Evolutionary conservation across 2,797 vertebrate genomes (phyloP).

Genomic region (Neosalanx taihuensis): DNA sequence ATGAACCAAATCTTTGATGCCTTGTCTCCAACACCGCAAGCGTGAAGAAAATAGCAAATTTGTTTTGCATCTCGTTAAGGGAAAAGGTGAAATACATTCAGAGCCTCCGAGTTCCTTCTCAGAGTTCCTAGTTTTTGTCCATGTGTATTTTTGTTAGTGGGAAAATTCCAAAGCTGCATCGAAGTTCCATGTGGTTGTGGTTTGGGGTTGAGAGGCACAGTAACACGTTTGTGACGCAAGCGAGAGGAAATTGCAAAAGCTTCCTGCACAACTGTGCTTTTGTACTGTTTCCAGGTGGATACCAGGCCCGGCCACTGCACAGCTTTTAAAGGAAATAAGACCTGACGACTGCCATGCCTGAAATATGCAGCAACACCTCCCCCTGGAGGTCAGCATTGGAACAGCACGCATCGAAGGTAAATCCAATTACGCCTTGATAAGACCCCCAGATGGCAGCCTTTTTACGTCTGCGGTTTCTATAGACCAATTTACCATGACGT

Average conservation of each 20-base stretch:
- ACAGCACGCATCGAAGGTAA: background rate
- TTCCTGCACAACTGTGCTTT: conserved; percentile 73
- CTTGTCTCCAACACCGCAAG: background rate
- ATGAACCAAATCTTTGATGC: background rate
- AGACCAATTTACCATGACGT: too few relatives aligned
- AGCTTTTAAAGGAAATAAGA: conserved; percentile 32
- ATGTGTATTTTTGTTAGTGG: conserved; percentile 60
- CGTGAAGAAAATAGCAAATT: background rate
- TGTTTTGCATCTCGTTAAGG: background rate
- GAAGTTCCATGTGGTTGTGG: conserved; percentile 75
- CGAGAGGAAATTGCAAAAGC: conserved; percentile 72
- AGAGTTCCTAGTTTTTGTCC: background rate
- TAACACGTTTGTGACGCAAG: conserved; percentile 70
- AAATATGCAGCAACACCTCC: conserved; percentile 34
- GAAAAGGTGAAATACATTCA: background rate
- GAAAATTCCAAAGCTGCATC: conserved; percentile 62
- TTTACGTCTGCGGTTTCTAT: background rate
- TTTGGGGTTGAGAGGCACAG: conserved; percentile 68
- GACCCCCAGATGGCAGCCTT: background rate
- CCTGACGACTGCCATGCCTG: background rate
- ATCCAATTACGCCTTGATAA: background rate
- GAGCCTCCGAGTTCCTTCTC: background rate
- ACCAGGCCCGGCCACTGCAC: conserved; percentile 25
- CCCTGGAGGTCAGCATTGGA: background rate
- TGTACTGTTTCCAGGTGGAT: conserved; percentile 71